phyloP scores from a whole-genome alignment of 2,113 vertebrate species.

The Hippocampus comes region DNA sequence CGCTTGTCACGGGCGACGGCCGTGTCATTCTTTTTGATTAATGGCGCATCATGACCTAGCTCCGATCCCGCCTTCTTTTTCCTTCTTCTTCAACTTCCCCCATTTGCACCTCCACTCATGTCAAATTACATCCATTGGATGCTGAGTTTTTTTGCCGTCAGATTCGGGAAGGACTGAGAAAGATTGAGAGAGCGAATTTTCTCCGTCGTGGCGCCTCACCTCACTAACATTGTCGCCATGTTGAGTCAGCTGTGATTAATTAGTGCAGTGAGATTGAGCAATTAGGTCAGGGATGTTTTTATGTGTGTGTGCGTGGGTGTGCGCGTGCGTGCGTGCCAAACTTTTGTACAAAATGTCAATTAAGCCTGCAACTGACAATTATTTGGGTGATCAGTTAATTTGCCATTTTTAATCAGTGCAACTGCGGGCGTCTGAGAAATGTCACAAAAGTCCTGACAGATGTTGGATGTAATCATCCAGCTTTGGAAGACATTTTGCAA shows the following conservation, averaged over 20 bases:
- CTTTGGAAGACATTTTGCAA: not conserved
- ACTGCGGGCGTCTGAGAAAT: not conserved
- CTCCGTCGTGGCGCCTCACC: constrained; percentile 66
- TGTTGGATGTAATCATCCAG: not conserved
- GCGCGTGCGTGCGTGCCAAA: constrained; percentile 21
- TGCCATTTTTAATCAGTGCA: constrained; percentile 8
- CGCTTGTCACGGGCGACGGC: constrained; percentile 79
- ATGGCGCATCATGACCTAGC: constrained; percentile 80
- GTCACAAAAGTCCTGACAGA: constrained; percentile 2
- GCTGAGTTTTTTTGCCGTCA: not conserved
- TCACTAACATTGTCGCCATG: constrained; percentile 83
- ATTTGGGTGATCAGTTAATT: constrained; percentile 8
- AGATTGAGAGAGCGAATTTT: not conserved
- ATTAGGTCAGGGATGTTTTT: constrained; percentile 74
- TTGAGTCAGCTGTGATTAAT: constrained; percentile 90
- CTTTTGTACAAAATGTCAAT: constrained; percentile 14
- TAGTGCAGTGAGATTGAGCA: constrained; percentile 83
- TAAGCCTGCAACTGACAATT: constrained; percentile 1
- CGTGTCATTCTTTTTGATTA: constrained; percentile 92
- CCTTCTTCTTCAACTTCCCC: constrained; percentile 54
- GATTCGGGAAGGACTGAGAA: not conserved
- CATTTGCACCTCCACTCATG: constrained; percentile 58
- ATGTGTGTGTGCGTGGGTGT: constrained; percentile 32
- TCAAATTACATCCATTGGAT: constrained; percentile 66
- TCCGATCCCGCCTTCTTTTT: constrained; percentile 52